Conservation (phyloP, 2,888 invertebrate species). For the Archips crataeganus region DNA sequence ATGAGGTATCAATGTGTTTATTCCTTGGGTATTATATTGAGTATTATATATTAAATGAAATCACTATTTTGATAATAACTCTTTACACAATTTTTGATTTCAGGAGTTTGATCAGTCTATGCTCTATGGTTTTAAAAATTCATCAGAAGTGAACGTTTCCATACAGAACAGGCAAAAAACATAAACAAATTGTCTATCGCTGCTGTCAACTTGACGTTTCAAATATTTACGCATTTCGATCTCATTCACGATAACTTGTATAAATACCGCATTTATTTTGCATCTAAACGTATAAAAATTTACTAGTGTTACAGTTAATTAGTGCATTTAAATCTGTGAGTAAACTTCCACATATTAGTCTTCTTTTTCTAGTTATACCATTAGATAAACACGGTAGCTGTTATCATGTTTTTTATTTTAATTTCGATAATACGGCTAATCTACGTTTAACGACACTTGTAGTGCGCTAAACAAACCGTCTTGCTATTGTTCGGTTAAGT, state of each 20-base stretch:
- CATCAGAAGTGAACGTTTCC: background rate
- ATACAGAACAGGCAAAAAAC: background rate
- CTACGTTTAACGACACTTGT: constrained; percentile 34
- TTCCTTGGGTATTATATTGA: background rate
- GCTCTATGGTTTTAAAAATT: background rate
- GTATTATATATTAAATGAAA: background rate
- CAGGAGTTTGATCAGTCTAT: background rate
- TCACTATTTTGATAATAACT: no score
- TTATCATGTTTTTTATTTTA: constrained; percentile 50
- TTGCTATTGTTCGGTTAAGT: constrained; percentile 38
- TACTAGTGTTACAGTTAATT: constrained; percentile 12
- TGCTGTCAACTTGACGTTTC: constrained; percentile 58
- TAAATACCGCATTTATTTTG: constrained; percentile 37
- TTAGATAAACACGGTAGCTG: constrained; percentile 39
- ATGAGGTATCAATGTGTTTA: background rate
- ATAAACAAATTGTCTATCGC: constrained; percentile 28
- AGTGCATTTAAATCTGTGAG: constrained; percentile 45
- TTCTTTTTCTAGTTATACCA: constrained; percentile 13
- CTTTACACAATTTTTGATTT: no score
- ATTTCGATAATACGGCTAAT: constrained; percentile 43
- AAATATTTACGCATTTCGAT: constrained; percentile 53
- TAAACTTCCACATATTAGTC: constrained; percentile 17
- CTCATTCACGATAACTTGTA: constrained; percentile 48
- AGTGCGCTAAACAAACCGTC: constrained; percentile 36
- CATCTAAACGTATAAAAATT: constrained; percentile 16